phyloP scores from a whole-genome alignment of 2,797 vertebrate species.

The Aphelocoma californica region DNA sequence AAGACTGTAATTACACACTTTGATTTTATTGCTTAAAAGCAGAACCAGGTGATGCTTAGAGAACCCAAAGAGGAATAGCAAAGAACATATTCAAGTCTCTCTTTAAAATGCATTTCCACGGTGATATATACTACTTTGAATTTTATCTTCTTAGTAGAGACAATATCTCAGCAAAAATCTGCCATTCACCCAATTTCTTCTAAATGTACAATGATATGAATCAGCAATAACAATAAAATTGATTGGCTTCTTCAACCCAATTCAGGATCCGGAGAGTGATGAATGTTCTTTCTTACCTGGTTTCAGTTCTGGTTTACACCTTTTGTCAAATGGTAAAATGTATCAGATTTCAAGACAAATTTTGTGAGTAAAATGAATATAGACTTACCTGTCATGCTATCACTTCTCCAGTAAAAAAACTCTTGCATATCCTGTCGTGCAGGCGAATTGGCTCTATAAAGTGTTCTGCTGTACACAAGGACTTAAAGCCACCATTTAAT shows the following conservation, averaged over 20 bases:
- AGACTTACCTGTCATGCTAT: not conserved
- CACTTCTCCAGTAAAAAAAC: not conserved
- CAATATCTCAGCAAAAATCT: not conserved
- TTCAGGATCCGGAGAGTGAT: not conserved
- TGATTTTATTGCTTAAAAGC: not conserved
- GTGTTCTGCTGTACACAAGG: not conserved
- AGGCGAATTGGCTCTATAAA: not conserved
- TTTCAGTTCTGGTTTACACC: not conserved
- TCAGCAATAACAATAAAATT: slow-evolving; percentile 2
- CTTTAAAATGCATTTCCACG: not conserved
- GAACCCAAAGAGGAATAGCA: not conserved
- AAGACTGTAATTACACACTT: not conserved
- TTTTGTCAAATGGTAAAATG: not conserved
- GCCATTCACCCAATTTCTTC: not conserved
- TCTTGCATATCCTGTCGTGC: not conserved
- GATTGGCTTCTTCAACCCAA: not conserved
- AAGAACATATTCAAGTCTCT: not conserved
- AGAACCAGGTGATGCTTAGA: not conserved
- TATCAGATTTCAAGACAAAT: not conserved
- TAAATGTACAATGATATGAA: not conserved
- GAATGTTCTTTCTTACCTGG: not conserved
- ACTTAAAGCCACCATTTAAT: not conserved
- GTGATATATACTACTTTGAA: not conserved
- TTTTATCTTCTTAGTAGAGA: not conserved
- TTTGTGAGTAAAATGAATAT: not conserved